Percentiles rank a stretch among this genome's conserved stretches.
These are phyloP conservation scores for Leptarthrus brevirostris DNA, from an alignment of 2,888 invertebrate genomes.

Conservation along the genomic window DNA sequence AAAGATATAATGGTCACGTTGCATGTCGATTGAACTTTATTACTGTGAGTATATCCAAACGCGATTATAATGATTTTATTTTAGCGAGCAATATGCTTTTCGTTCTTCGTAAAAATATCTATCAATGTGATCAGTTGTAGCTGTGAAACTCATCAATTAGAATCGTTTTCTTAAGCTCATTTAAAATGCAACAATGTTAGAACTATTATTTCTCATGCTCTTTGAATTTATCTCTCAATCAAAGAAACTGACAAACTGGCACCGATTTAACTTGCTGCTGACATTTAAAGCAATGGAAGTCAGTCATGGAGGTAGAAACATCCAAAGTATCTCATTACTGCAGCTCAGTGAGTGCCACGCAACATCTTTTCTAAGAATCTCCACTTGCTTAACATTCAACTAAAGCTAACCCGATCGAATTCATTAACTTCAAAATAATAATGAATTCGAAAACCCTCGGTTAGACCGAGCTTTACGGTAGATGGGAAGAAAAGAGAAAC, in stretches of 20 bases:
- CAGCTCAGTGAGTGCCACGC: background rate
- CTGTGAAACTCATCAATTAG: too few relatives aligned
- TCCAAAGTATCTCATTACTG: background rate
- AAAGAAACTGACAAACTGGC: background rate
- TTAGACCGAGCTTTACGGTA: too few relatives aligned
- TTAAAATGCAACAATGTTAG: too few relatives aligned
- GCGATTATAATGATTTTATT: too few relatives aligned
- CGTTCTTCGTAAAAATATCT: too few relatives aligned
- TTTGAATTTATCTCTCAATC: background rate
- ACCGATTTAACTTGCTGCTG: background rate
- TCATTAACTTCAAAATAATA: too few relatives aligned
- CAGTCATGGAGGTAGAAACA: background rate
- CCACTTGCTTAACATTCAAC: background rate
- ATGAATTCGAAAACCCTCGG: too few relatives aligned
- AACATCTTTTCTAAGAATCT: background rate
- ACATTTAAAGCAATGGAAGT: background rate
- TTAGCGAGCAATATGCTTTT: too few relatives aligned
- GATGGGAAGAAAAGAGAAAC: too few relatives aligned
- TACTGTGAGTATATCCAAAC: background rate
- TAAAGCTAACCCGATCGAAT: too few relatives aligned
- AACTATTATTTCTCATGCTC: background rate
- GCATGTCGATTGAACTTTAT: background rate
- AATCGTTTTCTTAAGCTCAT: too few relatives aligned
- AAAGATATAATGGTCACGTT: slow-evolving; percentile 1
- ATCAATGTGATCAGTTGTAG: too few relatives aligned